These are phyloP conservation scores for Passer domesticus DNA, from an alignment of 2,113 vertebrate species.

Conservation along the genomic window DNA sequence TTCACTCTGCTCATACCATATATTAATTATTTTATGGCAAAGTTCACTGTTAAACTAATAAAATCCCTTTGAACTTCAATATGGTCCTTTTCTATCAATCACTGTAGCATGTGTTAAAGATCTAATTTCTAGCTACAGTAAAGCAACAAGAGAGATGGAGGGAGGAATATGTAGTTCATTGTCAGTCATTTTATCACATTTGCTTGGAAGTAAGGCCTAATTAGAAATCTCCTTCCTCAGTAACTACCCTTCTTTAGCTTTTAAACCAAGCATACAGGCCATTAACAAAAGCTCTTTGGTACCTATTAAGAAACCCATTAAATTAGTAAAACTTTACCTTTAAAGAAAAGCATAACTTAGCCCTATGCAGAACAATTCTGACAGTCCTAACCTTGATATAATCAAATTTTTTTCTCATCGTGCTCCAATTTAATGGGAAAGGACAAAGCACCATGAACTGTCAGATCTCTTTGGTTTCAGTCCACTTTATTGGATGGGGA, in stretches of 20 bases:
- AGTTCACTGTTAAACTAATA: slow-evolving; percentile 11
- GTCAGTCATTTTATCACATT: background rate
- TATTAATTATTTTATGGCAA: slow-evolving; percentile 33
- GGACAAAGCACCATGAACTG: background rate
- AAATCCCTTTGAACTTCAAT: slow-evolving; percentile 16
- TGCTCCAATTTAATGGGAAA: background rate
- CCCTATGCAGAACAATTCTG: background rate
- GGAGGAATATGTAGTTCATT: background rate
- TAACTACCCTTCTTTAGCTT: background rate
- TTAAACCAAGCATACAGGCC: background rate
- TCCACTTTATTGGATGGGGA: background rate
- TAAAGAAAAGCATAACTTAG: background rate
- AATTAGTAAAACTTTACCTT: background rate
- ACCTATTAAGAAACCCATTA: background rate
- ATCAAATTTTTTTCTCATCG: background rate
- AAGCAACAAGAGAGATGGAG: background rate
- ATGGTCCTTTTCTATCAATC: slow-evolving; percentile 34
- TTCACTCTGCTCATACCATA: background rate
- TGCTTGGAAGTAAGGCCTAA: background rate
- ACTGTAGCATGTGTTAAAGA: background rate
- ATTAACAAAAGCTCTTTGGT: background rate
- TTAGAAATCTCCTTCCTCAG: background rate
- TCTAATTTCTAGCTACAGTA: slow-evolving; percentile 1
- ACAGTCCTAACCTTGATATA: background rate
- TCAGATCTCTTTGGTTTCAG: background rate